Base-by-base conservation (phyloP, 2,797 vertebrate species). In the Falco novaeseelandiae region DNA sequence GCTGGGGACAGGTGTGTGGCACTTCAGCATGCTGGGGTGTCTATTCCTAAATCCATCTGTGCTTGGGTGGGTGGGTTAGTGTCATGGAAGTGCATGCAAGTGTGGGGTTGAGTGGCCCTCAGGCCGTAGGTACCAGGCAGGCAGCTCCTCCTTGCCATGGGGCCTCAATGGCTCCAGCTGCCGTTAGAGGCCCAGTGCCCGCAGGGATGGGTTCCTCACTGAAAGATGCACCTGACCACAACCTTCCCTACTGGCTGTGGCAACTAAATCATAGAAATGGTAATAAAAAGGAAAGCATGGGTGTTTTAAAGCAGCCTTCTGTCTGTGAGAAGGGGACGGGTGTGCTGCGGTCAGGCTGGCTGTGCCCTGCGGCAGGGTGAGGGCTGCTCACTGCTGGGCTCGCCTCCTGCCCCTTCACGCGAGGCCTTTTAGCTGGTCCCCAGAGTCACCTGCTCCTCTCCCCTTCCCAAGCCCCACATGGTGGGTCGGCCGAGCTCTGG, bases 51-150 rank as follows among this genome's bases (percentile, higher is more conserved):
- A 55, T 3, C 32, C 15, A 3, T 46, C 8, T 42, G 2, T 48
- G 73, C 21, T 81, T 7, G 8, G 16, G 52, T 42, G 51, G 15
- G 12, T 6, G n/a, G 57, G 26, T 3, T 61, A 21, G 9, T 29
- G 26, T 26, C 1, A 9, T 5, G 3, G 12, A 79, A 61, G 34
- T 0, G 2, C 8, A 8, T 0, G 0, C 7, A 23, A 51, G 23
- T 30, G 57, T 0, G 0, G 34, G 18, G 48, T 44, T 5, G n/a
- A 76, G 20, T 8, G 9, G 34, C 42, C 16, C 44, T 6, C 17
- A 6, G 36, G 26, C 29, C 3, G 1, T 10, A 8, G 21, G 9
- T 19, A 22, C 21, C 27, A 14, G 23, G 26, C 29, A 57, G 44
- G 59, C 29, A 70, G 49, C 12, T 38, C 3, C 61, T 59, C 36